Evolutionary conservation across 2,113 vertebrate genomes (phyloP).

Genomic region (Burhinus oedicnemus): DNA sequence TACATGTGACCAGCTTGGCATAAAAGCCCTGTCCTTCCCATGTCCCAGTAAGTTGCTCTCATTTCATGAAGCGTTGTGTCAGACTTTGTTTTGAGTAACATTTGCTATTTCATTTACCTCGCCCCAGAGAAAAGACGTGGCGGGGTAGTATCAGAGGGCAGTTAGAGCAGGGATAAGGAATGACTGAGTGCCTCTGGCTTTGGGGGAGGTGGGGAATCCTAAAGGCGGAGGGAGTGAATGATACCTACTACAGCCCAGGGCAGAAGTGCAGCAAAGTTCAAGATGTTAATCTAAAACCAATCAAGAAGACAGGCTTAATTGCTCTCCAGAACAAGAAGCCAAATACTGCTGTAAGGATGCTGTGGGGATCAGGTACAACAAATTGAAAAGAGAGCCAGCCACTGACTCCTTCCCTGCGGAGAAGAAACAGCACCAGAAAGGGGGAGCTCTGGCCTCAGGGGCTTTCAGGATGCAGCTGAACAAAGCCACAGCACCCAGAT

Average conservation of each 20-base stretch:
- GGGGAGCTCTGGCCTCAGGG: no score
- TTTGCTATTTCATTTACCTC: not conserved
- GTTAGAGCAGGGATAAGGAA: not conserved
- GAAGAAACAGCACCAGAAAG: not conserved
- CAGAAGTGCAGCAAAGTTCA: not conserved
- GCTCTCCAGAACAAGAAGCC: not conserved
- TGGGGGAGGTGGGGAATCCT: not conserved
- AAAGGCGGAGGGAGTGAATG: not conserved
- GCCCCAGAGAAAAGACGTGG: not conserved
- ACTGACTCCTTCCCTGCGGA: not conserved
- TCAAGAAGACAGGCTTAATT: not conserved
- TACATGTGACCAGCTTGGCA: rapidly evolving
- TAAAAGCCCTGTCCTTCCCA: not conserved
- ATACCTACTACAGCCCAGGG: not conserved
- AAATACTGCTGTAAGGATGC: not conserved
- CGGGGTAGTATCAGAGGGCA: not conserved
- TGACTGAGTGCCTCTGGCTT: not conserved
- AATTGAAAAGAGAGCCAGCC: not conserved
- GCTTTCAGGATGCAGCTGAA: not conserved
- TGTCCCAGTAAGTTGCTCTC: not conserved
- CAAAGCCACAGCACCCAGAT: not conserved
- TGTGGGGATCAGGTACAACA: not conserved
- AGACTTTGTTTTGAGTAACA: not conserved
- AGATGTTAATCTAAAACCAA: not conserved
- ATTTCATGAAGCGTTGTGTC: not conserved